phyloP scores from a whole-genome alignment of 1,140 invertebrate species.

The Drosophila malerkotliana region DNA sequence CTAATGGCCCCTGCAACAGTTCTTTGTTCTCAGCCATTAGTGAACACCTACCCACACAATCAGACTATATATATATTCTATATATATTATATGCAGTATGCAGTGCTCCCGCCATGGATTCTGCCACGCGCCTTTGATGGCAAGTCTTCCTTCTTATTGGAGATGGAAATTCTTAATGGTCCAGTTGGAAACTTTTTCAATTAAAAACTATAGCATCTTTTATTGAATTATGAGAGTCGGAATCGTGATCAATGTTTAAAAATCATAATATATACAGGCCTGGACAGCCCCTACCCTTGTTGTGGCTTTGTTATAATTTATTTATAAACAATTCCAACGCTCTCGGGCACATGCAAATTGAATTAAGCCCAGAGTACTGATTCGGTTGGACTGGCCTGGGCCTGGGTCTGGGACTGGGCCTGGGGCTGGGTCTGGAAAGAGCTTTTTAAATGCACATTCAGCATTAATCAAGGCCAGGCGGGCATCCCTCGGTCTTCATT shows the following conservation, averaged over 20 bases:
- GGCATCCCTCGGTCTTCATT: slow-evolving; percentile 15
- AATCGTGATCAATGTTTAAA: background rate
- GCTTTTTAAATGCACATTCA: slow-evolving; percentile 51
- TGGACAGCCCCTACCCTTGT: slow-evolving; percentile 11
- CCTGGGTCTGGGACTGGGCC: too few species aligned
- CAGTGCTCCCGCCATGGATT: background rate
- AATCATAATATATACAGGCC: too few species aligned
- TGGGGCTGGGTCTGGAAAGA: slow-evolving; percentile 4
- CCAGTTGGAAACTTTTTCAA: background rate
- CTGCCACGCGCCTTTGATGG: slow-evolving; percentile 12
- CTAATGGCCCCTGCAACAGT: slow-evolving; percentile 47
- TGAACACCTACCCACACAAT: slow-evolving; percentile 27
- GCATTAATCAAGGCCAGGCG: slow-evolving; percentile 51
- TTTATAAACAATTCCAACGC: slow-evolving; percentile 58
- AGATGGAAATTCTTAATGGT: too few species aligned
- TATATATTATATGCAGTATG: background rate
- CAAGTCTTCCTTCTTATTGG: background rate
- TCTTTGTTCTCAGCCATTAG: slow-evolving; percentile 44
- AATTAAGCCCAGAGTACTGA: slow-evolving; percentile 56
- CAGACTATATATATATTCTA: slow-evolving; percentile 13
- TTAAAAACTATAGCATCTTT: background rate
- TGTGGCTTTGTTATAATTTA: slow-evolving; percentile 70
- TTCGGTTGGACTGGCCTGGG: background rate
- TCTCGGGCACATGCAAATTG: slow-evolving; percentile 62
- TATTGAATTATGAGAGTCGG: background rate